phyloP scores from a whole-genome alignment of 2,888 invertebrate genomes.

The Drosophila neutralis region DNA sequence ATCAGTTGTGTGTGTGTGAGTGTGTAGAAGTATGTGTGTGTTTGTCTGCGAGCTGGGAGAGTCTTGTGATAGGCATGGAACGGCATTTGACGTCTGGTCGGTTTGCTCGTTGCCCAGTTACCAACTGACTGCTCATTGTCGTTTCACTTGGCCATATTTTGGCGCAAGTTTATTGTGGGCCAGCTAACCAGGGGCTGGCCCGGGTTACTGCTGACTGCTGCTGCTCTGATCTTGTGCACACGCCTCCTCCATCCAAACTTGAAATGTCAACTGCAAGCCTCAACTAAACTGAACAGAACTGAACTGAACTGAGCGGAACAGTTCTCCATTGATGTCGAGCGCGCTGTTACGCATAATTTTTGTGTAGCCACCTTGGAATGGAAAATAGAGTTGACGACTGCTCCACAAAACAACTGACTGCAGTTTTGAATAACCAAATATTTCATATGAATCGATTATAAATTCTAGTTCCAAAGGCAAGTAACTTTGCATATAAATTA shows the following conservation, averaged over 20 bases:
- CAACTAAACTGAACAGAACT: background rate
- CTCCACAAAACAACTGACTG: background rate
- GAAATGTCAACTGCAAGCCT: slow-evolving; percentile 49
- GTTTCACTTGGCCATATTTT: slow-evolving; percentile 70
- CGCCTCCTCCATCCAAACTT: slow-evolving; percentile 29
- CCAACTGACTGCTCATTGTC: slow-evolving; percentile 72
- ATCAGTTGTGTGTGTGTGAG: slow-evolving; percentile 51
- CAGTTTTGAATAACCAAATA: background rate
- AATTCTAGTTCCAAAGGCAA: background rate
- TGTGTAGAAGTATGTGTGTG: slow-evolving; percentile 8
- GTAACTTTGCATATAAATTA: background rate
- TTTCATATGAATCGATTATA: background rate
- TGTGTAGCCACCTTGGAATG: background rate
- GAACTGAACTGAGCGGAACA: slow-evolving; percentile 1
- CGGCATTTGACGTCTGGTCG: slow-evolving; percentile 62
- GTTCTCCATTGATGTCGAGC: slow-evolving; percentile 25
- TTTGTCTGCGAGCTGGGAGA: slow-evolving; percentile 36
- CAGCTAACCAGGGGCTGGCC: slow-evolving; percentile 18
- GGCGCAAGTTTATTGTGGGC: slow-evolving; percentile 67
- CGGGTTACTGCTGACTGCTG: background rate
- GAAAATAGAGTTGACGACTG: background rate
- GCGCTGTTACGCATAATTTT: slow-evolving; percentile 70
- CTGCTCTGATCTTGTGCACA: slow-evolving; percentile 27
- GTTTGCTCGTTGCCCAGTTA: slow-evolving; percentile 35
- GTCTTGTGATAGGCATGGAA: slow-evolving; percentile 67